A percentile compares a stretch with the other conserved stretches of the same genome.
phyloP scores from a whole-genome alignment of 2,888 invertebrate genomes.

The Pristionchus exspectatus region DNA sequence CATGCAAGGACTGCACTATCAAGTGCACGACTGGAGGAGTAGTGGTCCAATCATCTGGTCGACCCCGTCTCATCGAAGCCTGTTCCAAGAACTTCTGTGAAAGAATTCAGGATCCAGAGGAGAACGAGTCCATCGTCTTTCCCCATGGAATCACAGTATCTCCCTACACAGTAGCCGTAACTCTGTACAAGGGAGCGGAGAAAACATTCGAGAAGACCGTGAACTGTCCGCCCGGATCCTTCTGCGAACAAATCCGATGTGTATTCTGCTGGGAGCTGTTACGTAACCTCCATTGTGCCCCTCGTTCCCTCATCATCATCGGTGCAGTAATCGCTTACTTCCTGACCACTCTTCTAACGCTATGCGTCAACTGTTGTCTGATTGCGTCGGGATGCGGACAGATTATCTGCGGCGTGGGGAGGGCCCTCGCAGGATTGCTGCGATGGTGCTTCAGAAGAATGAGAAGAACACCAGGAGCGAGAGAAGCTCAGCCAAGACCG shows the following conservation, averaged over 20 bases:
- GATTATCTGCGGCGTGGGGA: not conserved
- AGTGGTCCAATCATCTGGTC: not conserved
- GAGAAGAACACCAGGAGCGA: not conserved
- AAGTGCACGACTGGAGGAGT: not conserved
- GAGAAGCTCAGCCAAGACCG: not conserved
- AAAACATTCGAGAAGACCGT: not conserved
- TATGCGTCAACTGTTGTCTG: not conserved
- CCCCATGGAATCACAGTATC: not conserved
- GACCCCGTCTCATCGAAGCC: not conserved
- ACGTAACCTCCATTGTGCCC: constrained; percentile 42
- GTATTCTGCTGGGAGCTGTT: not conserved
- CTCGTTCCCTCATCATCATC: not conserved
- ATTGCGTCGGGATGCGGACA: not conserved
- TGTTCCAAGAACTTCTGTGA: not conserved
- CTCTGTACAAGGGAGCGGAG: not conserved
- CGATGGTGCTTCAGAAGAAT: not conserved
- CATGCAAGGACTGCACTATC: not conserved
- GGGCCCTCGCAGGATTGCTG: not conserved
- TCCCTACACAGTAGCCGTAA: not conserved
- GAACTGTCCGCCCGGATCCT: constrained; percentile 16
- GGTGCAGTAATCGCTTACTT: not conserved
- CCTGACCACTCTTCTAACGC: not conserved
- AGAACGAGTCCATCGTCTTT: not conserved
- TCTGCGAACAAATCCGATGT: constrained; percentile 51
- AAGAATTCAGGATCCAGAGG: not conserved